Conservation (phyloP, 2,113 vertebrate species). For the Antigone vipio region DNA sequence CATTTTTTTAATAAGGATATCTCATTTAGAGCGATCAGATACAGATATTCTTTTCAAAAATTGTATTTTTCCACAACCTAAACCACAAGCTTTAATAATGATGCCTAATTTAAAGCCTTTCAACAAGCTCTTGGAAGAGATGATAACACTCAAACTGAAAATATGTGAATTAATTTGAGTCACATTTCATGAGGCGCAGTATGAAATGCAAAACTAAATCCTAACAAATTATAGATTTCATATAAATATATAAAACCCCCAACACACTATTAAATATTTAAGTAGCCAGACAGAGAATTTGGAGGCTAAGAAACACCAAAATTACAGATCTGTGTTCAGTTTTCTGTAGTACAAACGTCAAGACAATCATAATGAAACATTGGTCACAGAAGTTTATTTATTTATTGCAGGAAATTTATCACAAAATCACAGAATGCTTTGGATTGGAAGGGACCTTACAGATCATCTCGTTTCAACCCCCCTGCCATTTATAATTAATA, state of each 20-base stretch:
- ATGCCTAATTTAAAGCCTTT: neutral
- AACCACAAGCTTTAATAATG: neutral
- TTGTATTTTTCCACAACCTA: neutral
- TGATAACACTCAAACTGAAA: neutral
- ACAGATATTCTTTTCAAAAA: neutral
- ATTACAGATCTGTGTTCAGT: neutral
- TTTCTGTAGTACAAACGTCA: neutral
- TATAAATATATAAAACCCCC: neutral
- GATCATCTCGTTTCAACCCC: too few species aligned
- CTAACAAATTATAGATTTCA: neutral
- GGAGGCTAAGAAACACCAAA: neutral
- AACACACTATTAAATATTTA: neutral
- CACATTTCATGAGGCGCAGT: neutral
- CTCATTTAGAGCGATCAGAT: neutral
- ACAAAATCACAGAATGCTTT: too few species aligned
- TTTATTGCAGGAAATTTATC: neutral
- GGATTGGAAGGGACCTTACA: too few species aligned
- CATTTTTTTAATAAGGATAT: neutral
- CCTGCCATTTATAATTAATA: neutral
- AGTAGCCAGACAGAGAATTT: neutral
- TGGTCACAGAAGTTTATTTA: neutral
- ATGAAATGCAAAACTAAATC: neutral
- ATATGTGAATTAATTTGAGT: neutral
- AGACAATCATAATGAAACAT: neutral
- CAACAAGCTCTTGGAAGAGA: neutral